Evolutionary conservation across 2,113 vertebrate genomes (phyloP).

Genomic region (Felis catus): DNA sequence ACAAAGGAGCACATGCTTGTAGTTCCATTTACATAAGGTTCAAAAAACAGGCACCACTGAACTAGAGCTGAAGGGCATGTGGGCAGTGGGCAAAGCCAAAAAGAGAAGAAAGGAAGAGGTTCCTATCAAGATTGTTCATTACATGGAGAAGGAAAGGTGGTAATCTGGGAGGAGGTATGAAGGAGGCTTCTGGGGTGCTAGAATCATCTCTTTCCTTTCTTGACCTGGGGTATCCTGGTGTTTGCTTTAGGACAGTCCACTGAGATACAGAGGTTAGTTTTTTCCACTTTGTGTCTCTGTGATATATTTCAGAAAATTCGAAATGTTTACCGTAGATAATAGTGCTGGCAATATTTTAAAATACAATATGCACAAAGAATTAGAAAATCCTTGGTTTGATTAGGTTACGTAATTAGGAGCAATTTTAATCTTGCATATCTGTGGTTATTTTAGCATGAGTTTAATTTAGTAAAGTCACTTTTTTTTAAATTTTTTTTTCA

Average conservation of each 20-base stretch:
- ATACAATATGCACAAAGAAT: neutral
- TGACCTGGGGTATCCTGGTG: neutral
- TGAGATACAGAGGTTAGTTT: neutral
- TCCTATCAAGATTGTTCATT: neutral
- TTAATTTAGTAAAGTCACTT: too few relatives aligned
- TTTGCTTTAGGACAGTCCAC: neutral
- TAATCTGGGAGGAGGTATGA: neutral
- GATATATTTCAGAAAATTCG: neutral
- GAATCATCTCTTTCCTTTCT: neutral
- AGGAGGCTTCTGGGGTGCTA: neutral
- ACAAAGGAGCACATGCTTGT: neutral
- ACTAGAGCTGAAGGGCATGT: neutral
- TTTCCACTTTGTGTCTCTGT: neutral
- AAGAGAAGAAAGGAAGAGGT: neutral
- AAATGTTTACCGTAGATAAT: neutral
- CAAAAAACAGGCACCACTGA: neutral
- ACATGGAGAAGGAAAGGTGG: neutral
- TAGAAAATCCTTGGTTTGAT: neutral
- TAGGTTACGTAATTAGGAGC: neutral
- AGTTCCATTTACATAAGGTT: neutral
- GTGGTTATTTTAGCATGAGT: neutral
- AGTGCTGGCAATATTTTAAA: neutral
- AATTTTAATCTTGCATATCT: constrained; percentile 12
- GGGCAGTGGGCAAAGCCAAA: neutral
- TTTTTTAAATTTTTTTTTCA: too few relatives aligned